Evolutionary conservation across 1,140 invertebrate species (phyloP).

Genomic region (Epicauta chinensis): DNA sequence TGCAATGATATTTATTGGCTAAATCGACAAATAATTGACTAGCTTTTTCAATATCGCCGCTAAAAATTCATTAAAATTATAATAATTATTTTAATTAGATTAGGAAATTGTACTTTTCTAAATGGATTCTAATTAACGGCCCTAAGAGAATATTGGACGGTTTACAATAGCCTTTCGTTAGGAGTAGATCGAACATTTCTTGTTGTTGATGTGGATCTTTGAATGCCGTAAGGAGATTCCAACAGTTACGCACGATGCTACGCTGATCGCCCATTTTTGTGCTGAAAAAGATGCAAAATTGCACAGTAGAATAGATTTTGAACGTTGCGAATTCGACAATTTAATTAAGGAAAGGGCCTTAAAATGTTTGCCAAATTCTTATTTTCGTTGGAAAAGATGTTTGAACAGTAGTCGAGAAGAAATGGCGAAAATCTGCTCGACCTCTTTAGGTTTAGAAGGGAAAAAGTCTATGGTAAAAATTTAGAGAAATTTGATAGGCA

Average conservation of each 20-base stretch:
- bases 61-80: slow-evolving; percentile 30
- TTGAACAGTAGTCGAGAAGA: too few species aligned
- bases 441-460: too few species aligned
- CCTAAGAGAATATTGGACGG: slow-evolving; percentile 45
- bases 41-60: slow-evolving; percentile 44
- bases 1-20: slow-evolving; percentile 44
- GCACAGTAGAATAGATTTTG: too few species aligned
- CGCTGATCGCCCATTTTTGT: slow-evolving; percentile 2
- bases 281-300: not conserved
- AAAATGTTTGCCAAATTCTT: too few species aligned
- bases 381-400: too few species aligned
- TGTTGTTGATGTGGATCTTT: slow-evolving; percentile 34
- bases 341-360: too few species aligned
- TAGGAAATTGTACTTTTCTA: slow-evolving; percentile 44
- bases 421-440: too few species aligned
- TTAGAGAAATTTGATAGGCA: too few species aligned
- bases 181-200: slow-evolving; percentile 45
- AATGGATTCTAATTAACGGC: slow-evolving; percentile 45
- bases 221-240: slow-evolving; percentile 30
- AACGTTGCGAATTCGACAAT: too few species aligned
- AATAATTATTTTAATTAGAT: slow-evolving; percentile 8
- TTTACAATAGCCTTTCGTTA: slow-evolving; percentile 44
- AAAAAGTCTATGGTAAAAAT: too few species aligned
- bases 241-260: slow-evolving; percentile 48
- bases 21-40: slow-evolving; percentile 44